Base-by-base conservation (phyloP, 64 coral and sea anemone species). In the Pocillopora damicornis region DNA sequence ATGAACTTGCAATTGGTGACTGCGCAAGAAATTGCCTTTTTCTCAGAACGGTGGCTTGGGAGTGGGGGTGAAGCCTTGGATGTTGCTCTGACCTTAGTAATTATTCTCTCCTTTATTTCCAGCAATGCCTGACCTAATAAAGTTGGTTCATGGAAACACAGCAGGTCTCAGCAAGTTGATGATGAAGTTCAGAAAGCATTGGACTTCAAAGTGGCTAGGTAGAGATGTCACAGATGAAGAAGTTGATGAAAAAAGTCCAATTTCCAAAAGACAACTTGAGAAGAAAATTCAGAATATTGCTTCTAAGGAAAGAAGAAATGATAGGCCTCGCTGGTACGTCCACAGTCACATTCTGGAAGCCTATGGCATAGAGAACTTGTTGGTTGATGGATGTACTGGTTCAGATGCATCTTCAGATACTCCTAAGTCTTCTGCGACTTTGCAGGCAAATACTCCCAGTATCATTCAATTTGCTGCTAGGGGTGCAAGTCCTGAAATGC, bases 111-210 rank as follows among this genome's bases (percentile, higher is more conserved):
- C 9, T 76, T 77, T 13, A 17, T 78, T 35, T 79, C 15, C 87
- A 97, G 94, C 94, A 17, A 93, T 97, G 91, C 94, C 91, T 20
- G 91, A 90, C 57, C 87, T 97, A 37, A 93, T 97, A 71, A 87
- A 59, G 72, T 37, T 97, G 6, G 81, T 97, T 45, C 94, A 97
- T 85, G 88, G 94, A 11, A 97, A 88, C 72, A 42, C 81, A 8
- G 79, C 83, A 22, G 91, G 94, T 37, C 71, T 97, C 62, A 79
- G 61, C 58, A 97, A 97, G 86, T 79, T 97, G 25, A 93, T 92
- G 25, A 73, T 82, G 60, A 56, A 83, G 17, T 97, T 97, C 78
- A 84, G 90, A 73, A 89, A 88, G 18, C 92, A 94, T 15, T 98
- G 95, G 95, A 90, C 95, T 69, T 83, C 86, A 11, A 98, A 94